Evolutionary conservation across 1,140 invertebrate genomes (phyloP), one percentile per base, ranked within the genome.

Genomic region (Heliconius melpomene): DNA sequence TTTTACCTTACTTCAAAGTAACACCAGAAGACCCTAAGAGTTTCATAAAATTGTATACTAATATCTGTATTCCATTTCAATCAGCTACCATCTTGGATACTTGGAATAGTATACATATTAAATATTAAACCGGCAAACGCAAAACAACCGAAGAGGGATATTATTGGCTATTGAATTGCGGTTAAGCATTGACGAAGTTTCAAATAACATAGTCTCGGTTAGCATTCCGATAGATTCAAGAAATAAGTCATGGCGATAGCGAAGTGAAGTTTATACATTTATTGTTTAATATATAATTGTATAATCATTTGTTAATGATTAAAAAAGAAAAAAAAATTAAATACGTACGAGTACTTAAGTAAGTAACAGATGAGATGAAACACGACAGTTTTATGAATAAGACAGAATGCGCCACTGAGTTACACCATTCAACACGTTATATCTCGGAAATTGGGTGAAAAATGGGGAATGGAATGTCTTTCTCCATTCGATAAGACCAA

Each of bases 181-280:
- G 76, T 81, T 86, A 81, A 83, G 82, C 85, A 86, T 86, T 86
- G 85, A 87, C 87, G 83, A 88, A 85, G 81, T 84, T 85, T 84
- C 79, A 84, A 88, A 88, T 87, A 85, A 87, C 81, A 84, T 78
- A 82, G 82, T 83, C 85, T 81, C 72, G 82, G 74, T 72, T 50
- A 74, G 60, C 71, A 66, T 66, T 6, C 60, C 60, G 60, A 13
- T 66, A 26, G 23, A 66, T 66, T 1, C 60, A 29, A 66, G 26
- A 66, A 29, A 11, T 66, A 66, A 66, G 60, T 29, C 9, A 66
- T 16, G 23, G 60, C 60, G 26, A 66, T 66, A 9, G n/a, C 29
- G 60, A 9, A 9, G 26, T 66, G 3, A 66, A 66, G 8, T 66
- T 29, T 66, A 26, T 6, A 16, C 2, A 13, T 26, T n/a, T 60